phyloP scores from a whole-genome alignment of 2,113 vertebrate genomes.

The Patagioenas fasciata region DNA sequence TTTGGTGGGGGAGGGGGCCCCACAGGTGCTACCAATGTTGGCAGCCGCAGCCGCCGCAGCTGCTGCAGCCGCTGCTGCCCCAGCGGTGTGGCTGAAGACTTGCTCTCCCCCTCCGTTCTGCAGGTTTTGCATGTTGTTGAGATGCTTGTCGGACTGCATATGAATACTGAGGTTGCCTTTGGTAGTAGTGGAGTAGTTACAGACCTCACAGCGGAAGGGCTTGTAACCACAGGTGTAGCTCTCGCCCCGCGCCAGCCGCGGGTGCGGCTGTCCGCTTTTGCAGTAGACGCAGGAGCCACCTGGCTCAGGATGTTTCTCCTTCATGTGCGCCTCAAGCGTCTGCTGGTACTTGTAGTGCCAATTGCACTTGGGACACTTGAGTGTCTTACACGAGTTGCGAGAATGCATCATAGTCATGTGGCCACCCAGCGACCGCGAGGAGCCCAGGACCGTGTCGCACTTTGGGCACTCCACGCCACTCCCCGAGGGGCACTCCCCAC shows the following conservation, averaged over 20 bases:
- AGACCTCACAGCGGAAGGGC: conserved; percentile 98
- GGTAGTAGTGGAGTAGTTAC: conserved; percentile 99
- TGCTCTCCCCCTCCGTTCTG: conserved; percentile 95
- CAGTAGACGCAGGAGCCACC: conserved; percentile 94
- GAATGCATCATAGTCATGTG: conserved; percentile 99
- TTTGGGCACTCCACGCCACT: conserved; percentile 98
- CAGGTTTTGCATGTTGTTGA: conserved; percentile 99
- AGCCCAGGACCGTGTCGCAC: conserved; percentile 96
- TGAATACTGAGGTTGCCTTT: conserved; percentile 99
- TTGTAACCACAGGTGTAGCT: conserved; percentile 99
- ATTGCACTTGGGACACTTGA: conserved; percentile 99
- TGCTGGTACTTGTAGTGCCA: conserved; percentile 99
- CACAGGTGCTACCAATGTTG: conserved; percentile 87
- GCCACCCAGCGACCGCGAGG: conserved; percentile 94
- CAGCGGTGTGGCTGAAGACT: conserved; percentile 89
- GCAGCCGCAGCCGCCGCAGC: conserved; percentile 80
- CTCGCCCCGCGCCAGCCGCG: conserved; percentile 95
- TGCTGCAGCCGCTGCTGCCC: conserved; percentile 81
- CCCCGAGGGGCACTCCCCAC: conserved; percentile 92
- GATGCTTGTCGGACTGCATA: conserved; percentile 99
- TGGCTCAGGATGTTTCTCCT: conserved; percentile 98
- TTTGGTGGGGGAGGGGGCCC: conserved; percentile 95
- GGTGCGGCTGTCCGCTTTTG: conserved; percentile 95
- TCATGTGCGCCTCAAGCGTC: conserved; percentile 99
- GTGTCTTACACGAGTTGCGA: conserved; percentile 98